Base-by-base conservation (phyloP, 2,113 vertebrate species). In the Aythya baeri region DNA sequence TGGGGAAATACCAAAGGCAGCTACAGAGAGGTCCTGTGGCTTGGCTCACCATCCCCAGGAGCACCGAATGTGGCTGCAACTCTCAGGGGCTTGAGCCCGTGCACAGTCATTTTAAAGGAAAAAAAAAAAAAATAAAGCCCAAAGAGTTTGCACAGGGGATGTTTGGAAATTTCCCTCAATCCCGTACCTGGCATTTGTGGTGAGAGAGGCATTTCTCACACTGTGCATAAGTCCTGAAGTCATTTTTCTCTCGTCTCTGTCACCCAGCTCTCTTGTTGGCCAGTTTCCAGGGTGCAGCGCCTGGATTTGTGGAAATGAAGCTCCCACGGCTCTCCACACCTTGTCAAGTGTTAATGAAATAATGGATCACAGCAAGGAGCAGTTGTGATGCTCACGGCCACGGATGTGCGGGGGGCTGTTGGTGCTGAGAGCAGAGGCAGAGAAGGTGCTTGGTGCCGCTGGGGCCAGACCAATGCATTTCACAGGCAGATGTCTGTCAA, bases 401-500 rank as follows among this genome's bases (percentile, higher is more conserved):
- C 11, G 68, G 71, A 52, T 36, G 38, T 43, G 59, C 67, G 50
- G 65, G 54, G 52, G 57, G 72, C 82, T 89, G 91, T 73, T 59
- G 44, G 55, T 0, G 0, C 74, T 1, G 18, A 17, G 44, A 54
- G 77, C 50, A 46, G 57, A n/a, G 58, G 54, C 52, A 76, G 58
- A 27, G 57, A 50, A 31, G 16, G 31, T 13, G 17, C 50, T 57
- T 0, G 0, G 38, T 1, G 2, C 0, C 2, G 52, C 74, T 25
- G 15, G 91, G 50, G 50, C 5, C 6, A 22, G 10, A 34, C 63
- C 3, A 0, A 18, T 21, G 26, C 26, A 11, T 34, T 75, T 34
- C 41, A n/a, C 50, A 71, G 75, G 78, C 79, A 59, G 63, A 63
- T 41, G 52, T 67, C 83, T 77, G 67, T 90, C 61, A 88, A 38